Conservation (phyloP, 1,140 invertebrate species). For the Muscidifurax raptorellus region DNA sequence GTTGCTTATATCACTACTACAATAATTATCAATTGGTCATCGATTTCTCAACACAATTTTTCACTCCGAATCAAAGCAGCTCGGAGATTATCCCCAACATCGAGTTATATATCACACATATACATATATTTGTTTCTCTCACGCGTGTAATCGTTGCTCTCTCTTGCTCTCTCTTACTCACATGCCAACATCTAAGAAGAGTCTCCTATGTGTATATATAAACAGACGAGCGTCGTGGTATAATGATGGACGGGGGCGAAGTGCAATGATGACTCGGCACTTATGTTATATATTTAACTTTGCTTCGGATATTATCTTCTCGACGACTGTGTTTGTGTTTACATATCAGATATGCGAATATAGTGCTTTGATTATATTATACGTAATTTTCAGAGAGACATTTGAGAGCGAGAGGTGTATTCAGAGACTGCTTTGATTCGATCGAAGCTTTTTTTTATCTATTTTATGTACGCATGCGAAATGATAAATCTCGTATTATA, state of each 20-base stretch:
- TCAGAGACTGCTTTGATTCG: background rate
- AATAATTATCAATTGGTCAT: no score
- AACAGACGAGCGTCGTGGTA: no score
- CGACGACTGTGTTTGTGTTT: background rate
- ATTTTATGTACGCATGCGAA: background rate
- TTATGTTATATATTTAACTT: background rate
- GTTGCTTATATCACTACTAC: no score
- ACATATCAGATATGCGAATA: background rate
- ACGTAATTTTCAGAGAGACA: background rate
- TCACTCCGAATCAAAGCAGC: no score
- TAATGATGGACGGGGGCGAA: background rate
- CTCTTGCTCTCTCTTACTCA: background rate
- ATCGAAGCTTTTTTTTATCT: no score
- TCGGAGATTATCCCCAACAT: background rate
- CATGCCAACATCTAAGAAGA: background rate
- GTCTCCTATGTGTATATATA: background rate
- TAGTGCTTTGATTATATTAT: no score
- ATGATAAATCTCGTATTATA: background rate
- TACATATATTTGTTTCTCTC: background rate
- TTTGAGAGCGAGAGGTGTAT: background rate
- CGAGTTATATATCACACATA: slow-evolving; percentile 13
- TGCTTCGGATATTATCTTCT: background rate
- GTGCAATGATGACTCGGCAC: slow-evolving; percentile 10
- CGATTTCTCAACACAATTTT: no score
- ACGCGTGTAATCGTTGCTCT: background rate